A percentile compares a stretch with the other conserved stretches of the same genome.
Conservation (phyloP, 2,888 invertebrate genomes). For the Xestia sexstrigata region DNA sequence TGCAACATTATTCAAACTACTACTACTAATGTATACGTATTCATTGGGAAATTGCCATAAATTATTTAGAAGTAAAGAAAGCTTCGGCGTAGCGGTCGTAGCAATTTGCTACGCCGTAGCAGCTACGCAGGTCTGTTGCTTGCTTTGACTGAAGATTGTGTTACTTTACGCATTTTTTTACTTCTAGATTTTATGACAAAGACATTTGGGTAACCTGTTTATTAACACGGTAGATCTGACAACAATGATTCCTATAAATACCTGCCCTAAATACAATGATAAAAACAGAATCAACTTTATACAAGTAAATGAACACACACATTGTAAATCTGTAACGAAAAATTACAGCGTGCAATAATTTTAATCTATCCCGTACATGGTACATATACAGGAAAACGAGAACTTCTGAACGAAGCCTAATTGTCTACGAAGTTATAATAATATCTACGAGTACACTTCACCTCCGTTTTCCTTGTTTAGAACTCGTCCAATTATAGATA, state of each 20-base stretch:
- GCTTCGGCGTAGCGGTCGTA: constrained; percentile 8
- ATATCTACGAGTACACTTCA: constrained; percentile 31
- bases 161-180: not conserved
- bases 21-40: too few species aligned
- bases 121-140: not conserved
- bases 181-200: not conserved
- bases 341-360: not conserved
- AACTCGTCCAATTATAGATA: constrained; percentile 37
- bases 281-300: not conserved
- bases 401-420: constrained; percentile 14
- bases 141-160: not conserved
- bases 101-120: constrained; percentile 33
- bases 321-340: not conserved
- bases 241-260: not conserved
- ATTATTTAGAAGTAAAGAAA: not conserved
- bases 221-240: not conserved
- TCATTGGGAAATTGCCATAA: not conserved
- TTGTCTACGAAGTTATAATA: constrained; percentile 44
- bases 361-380: not conserved
- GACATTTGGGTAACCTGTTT: not conserved
- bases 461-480: constrained; percentile 36
- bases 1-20: too few species aligned
- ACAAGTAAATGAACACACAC: not conserved
- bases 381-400: not conserved
- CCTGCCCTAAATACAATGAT: not conserved